Evolutionary conservation across 2,113 vertebrate genomes (phyloP).

Genomic region (Callipepla squamata): DNA sequence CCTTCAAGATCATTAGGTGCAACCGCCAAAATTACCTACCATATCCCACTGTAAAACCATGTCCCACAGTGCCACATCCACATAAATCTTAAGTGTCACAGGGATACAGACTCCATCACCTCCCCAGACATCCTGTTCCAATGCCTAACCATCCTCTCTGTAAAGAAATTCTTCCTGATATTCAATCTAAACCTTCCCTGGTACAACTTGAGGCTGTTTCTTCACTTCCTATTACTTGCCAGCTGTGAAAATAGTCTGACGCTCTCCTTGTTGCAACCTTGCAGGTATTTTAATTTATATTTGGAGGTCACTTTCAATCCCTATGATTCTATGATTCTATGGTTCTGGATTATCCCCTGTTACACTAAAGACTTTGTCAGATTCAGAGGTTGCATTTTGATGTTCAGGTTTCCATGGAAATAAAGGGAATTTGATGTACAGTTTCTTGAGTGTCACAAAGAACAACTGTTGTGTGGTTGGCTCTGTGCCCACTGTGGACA

Average conservation of each 20-base stretch:
- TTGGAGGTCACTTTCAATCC: too few relatives aligned
- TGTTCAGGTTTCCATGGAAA: not conserved
- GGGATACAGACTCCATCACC: not conserved
- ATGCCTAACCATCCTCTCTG: not conserved
- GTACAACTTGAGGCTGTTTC: not conserved
- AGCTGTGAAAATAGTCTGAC: not conserved
- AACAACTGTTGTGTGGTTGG: not conserved
- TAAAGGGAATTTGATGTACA: not conserved
- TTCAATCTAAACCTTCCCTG: not conserved
- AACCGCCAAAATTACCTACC: not conserved
- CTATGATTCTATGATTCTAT: too few relatives aligned
- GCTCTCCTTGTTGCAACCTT: not conserved
- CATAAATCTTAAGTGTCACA: not conserved
- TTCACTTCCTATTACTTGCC: not conserved
- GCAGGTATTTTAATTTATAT: not conserved
- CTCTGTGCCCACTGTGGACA: not conserved
- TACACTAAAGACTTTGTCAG: not conserved
- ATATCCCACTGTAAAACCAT: not conserved
- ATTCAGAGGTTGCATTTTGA: not conserved
- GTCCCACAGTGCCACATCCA: not conserved
- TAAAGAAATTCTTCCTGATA: not conserved
- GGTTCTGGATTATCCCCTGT: not conserved
- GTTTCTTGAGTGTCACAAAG: not conserved
- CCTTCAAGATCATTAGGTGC: not conserved
- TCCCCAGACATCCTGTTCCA: not conserved